Evolutionary conservation across 2,888 invertebrate species (phyloP), one percentile per base, ranked within the genome.

Genomic region (Ypsolopha sequella): DNA sequence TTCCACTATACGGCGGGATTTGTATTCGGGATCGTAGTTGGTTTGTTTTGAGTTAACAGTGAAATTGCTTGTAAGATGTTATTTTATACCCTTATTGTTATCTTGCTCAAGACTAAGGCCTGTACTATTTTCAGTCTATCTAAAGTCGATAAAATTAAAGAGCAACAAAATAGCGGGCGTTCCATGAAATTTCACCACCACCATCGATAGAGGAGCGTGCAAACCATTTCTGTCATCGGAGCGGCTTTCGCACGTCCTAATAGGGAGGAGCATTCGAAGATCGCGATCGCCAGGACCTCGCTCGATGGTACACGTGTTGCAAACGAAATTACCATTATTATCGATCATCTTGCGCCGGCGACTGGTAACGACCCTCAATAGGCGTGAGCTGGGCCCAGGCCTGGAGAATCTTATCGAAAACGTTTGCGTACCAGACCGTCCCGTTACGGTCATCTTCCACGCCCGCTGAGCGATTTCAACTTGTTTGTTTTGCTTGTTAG

Each of bases 321-420:
- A 60, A 53, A 68, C 70, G 61, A 81, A 85, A 86, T 85, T 85
- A 85, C 86, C 86, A 86, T 86, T 84, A 85, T 86, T 86, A 86
- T 85, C 85, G 85, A 84, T 82, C 81, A 82, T 85, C 86, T 76
- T 68, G 76, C 77, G 71, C 76, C 70, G 64, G 69, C 68, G 76
- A 74, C 68, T 68, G 67, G 80, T 84, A 81, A 84, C 85, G 82
- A 84, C 77, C 74, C 73, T 70, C 71, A 75, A 81, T 77, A 78
- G 80, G 75, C 80, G 73, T 70, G 68, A 71, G 68, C 59, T 45
- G 58, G 61, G 66, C 65, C 67, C 58, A 24, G 24, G 24, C 24
- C 24, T 24, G 49, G 65, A 70, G 66, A 75, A 76, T 76, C 72
- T 79, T 78, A 80, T 80, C 78, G 68, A 56, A 55, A 56, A 58